These are phyloP conservation scores for Tetraodon nigroviridis DNA, from an alignment of 2,113 vertebrate genomes.

Conservation along the genomic window DNA sequence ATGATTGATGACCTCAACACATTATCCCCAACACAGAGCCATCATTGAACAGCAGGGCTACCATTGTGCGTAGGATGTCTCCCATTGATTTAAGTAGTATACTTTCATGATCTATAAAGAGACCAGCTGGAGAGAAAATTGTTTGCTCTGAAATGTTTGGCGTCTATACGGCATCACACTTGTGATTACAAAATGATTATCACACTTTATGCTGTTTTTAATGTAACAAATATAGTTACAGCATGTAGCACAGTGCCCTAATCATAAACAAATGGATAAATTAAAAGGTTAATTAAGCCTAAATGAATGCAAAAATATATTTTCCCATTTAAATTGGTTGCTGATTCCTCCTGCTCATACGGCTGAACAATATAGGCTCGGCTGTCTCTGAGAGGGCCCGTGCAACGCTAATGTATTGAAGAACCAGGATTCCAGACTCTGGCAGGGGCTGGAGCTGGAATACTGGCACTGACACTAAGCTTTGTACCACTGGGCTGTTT, in stretches of 20 bases:
- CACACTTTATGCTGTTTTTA: slow-evolving; percentile 25
- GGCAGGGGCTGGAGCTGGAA: no score
- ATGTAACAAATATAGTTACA: slow-evolving; percentile 26
- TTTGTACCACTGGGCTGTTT: no score
- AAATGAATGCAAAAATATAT: not conserved
- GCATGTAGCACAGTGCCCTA: slow-evolving; percentile 15
- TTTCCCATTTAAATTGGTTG: not conserved
- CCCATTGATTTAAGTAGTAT: slow-evolving; percentile 74
- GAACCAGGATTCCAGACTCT: no score
- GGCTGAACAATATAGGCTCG: no score
- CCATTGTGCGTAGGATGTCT: slow-evolving; percentile 70
- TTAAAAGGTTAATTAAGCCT: slow-evolving; percentile 8
- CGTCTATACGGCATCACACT: slow-evolving; percentile 55
- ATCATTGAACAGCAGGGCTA: slow-evolving; percentile 71
- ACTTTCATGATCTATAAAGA: slow-evolving; percentile 75
- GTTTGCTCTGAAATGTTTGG: slow-evolving; percentile 69
- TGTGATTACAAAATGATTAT: slow-evolving; percentile 60
- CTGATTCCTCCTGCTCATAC: no score
- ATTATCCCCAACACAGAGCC: slow-evolving; percentile 71
- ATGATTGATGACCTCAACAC: slow-evolving; percentile 72
- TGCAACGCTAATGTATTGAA: no score
- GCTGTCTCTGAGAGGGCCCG: no score
- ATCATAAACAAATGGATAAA: slow-evolving; percentile 4
- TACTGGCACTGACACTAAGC: no score
- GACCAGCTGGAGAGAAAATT: slow-evolving; percentile 71